Percentiles rank a stretch among this genome's conserved stretches.
phyloP scores from a whole-genome alignment of 2,797 vertebrate genomes.

The Coregonus sp. region DNA sequence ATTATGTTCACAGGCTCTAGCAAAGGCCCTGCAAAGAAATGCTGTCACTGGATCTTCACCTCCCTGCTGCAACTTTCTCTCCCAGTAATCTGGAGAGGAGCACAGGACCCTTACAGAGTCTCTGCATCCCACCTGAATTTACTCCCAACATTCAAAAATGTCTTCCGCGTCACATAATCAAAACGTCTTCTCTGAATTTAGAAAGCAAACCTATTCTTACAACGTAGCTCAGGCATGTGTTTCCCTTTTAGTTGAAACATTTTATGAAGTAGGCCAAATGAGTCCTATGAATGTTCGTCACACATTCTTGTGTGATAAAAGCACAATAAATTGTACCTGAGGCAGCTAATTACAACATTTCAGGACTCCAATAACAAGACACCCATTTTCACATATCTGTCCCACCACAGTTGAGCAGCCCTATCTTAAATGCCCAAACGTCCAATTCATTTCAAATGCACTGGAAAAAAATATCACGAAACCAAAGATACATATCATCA shows the following conservation, averaged over 20 bases:
- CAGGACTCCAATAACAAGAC: neutral
- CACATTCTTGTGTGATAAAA: neutral
- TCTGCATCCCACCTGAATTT: neutral
- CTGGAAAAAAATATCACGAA: neutral
- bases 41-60: conserved; percentile 3
- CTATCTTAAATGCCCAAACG: too few relatives aligned
- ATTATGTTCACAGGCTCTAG: conserved; percentile 19
- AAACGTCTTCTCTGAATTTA: neutral
- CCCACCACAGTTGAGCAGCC: neutral
- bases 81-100: neutral
- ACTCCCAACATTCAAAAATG: neutral
- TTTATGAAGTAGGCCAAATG: neutral
- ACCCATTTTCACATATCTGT: neutral
- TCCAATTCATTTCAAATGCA: too few relatives aligned
- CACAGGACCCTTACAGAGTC: neutral
- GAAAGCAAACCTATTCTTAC: neutral
- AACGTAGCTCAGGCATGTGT: neutral
- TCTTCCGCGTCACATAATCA: neutral
- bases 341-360: neutral
- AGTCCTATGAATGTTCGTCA: neutral
- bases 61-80: neutral
- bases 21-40: conserved; percentile 29
- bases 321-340: neutral
- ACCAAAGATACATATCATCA: neutral
- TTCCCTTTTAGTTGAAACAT: neutral